A percentile compares a stretch with the other conserved stretches of the same genome.
Conservation (phyloP, 2,888 invertebrate genomes). For the Vandiemenella viatica region DNA sequence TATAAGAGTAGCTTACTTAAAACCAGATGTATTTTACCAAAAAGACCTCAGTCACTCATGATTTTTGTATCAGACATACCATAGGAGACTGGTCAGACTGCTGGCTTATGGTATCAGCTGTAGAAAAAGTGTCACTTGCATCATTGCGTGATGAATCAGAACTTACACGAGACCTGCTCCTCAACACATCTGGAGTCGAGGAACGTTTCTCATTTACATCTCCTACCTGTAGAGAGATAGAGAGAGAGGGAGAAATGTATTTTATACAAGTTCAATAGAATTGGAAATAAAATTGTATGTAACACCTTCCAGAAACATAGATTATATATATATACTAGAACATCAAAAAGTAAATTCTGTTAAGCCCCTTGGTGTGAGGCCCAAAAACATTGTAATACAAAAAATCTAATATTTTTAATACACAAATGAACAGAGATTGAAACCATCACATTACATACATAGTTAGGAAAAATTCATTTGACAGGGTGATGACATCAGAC, state of each 20-base stretch:
- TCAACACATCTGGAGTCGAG: conserved; percentile 43
- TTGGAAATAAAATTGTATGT: no score
- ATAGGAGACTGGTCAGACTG: conserved; percentile 43
- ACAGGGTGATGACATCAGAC: no score
- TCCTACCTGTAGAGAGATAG: conserved; percentile 26
- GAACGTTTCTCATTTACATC: conserved; percentile 34
- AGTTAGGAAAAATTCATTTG: not conserved
- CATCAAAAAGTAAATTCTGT: no score
- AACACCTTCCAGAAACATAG: not conserved
- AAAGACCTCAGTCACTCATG: no score
- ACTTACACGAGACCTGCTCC: conserved; percentile 34
- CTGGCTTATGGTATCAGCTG: conserved; percentile 35
- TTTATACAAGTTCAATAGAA: not conserved
- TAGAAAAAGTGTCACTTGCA: conserved; percentile 31
- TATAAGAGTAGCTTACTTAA: no score
- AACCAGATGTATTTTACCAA: no score
- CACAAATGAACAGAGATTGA: not conserved
- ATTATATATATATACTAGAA: not conserved
- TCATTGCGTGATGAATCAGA: conserved; percentile 28
- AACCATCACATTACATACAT: not conserved
- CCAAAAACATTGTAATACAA: no score
- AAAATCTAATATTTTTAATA: not conserved
- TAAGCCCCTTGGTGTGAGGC: no score
- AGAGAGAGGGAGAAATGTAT: not conserved
- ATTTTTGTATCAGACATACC: conserved; percentile 34